Evolutionary conservation across 2,797 vertebrate genomes (phyloP).

Genomic region (Lepus townsendii): DNA sequence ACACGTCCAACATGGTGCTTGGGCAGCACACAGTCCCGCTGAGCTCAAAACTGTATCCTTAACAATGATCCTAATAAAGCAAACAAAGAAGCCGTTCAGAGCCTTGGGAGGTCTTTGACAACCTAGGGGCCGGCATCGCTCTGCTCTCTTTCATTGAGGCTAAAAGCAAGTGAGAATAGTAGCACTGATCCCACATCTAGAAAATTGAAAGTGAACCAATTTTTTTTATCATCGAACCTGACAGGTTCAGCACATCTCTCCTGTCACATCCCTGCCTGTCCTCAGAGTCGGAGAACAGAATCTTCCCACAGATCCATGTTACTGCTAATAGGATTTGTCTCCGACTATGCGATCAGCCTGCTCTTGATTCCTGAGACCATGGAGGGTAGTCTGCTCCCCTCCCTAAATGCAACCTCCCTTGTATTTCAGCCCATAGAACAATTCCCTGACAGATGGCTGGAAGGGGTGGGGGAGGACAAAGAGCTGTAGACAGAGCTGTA

Average conservation of each 20-base stretch:
- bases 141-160: not conserved
- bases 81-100: not conserved
- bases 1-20: not conserved
- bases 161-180: not conserved
- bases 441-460: slow-evolving; percentile 39
- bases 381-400: not conserved
- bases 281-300: not conserved
- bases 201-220: slow-evolving; percentile 52
- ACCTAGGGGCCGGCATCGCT: not conserved
- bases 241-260: not conserved
- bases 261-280: slow-evolving; percentile 42
- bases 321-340: slow-evolving; percentile 67
- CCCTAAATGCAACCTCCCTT: not conserved
- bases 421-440: slow-evolving; percentile 55
- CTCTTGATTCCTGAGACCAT: not conserved
- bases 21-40: not conserved
- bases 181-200: not conserved
- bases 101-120: not conserved
- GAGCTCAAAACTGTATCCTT: not conserved
- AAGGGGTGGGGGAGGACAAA: not conserved
- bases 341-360: not conserved
- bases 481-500: not conserved
- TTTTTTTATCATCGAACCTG: slow-evolving; percentile 48
- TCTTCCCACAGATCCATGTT: not conserved
- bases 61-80: not conserved